Percentiles rank a stretch among this genome's conserved stretches.
These are phyloP conservation scores for Subanguina moxae DNA, from an alignment of 1,140 invertebrate species.

Conservation along the genomic window DNA sequence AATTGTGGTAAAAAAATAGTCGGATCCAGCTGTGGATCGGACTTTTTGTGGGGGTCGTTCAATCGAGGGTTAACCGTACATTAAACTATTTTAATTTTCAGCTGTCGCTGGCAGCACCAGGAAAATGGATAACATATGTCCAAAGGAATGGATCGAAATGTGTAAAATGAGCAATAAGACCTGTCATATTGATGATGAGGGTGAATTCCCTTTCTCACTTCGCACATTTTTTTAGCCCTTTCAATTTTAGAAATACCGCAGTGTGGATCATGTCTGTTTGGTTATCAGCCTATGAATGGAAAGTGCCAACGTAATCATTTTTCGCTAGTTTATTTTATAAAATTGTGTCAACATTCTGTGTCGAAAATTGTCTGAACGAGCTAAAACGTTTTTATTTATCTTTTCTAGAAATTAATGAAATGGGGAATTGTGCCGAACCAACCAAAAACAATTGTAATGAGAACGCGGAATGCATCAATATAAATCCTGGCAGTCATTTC, in stretches of 20 bases:
- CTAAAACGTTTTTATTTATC: too few relatives aligned
- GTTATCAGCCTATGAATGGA: conserved; percentile 53
- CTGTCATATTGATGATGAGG: conserved; percentile 52
- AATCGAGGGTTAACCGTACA: neutral
- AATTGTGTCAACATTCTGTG: too few relatives aligned
- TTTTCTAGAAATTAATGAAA: conserved; percentile 41
- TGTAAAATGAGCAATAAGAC: conserved; percentile 46
- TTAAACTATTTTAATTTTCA: neutral
- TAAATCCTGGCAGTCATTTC: conserved; percentile 45
- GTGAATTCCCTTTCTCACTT: too few relatives aligned
- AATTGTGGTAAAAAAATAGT: too few relatives aligned
- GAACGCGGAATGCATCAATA: conserved; percentile 55
- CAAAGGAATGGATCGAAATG: conserved; percentile 21
- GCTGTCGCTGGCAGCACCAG: conserved; percentile 5
- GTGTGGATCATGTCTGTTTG: conserved; percentile 48
- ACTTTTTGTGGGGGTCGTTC: too few relatives aligned
- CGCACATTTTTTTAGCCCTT: too few relatives aligned
- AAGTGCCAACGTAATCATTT: conserved; percentile 43
- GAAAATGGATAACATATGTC: conserved; percentile 9
- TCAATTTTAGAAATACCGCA: conserved; percentile 44
- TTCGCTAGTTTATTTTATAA: conserved; percentile 6
- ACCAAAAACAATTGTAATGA: conserved; percentile 48
- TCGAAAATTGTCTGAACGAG: too few relatives aligned
- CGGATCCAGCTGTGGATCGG: too few relatives aligned
- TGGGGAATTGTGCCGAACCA: conserved; percentile 46